phyloP scores from a whole-genome alignment of 2,888 invertebrate genomes.

The Dasypogon diadema region DNA sequence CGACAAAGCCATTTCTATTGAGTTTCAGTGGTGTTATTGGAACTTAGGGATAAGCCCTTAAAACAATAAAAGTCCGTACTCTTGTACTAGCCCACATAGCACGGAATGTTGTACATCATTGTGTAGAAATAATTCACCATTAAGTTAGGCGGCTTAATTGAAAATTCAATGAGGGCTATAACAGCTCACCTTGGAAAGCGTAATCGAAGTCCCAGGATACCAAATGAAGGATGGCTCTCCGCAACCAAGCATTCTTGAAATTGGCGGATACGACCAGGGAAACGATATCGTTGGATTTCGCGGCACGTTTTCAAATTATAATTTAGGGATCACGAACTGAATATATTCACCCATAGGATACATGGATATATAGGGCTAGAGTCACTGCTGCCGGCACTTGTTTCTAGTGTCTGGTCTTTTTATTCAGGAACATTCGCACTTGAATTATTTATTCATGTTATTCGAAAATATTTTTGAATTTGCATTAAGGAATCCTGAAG shows the following conservation, averaged over 20 bases:
- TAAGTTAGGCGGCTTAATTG: conserved; percentile 50
- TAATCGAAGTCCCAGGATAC: conserved; percentile 45
- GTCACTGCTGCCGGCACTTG: conserved; percentile 2
- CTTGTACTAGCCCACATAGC: not conserved
- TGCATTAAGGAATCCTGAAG: conserved; percentile 15
- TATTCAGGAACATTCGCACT: conserved; percentile 27
- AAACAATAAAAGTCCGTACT: conserved; percentile 28
- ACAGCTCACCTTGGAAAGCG: conserved; percentile 36
- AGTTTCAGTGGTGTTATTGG: not conserved
- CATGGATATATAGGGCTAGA: conserved; percentile 6
- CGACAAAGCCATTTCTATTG: too few species aligned
- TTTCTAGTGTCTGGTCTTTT: conserved; percentile 22
- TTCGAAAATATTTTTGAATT: conserved; percentile 48
- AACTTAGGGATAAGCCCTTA: conserved; percentile 11
- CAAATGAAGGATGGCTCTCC: conserved; percentile 35
- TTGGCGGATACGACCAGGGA: conserved; percentile 27
- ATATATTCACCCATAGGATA: conserved; percentile 38
- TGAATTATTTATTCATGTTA: conserved; percentile 48
- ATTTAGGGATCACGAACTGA: conserved; percentile 52
- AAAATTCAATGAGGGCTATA: conserved; percentile 44
- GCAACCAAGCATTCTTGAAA: conserved; percentile 33
- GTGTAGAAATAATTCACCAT: conserved; percentile 44
- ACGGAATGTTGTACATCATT: conserved; percentile 2
- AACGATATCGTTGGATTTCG: conserved; percentile 51
- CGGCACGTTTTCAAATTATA: conserved; percentile 54